Base-by-base conservation (phyloP, 2,888 invertebrate species). In the Ethmia dodecea region DNA sequence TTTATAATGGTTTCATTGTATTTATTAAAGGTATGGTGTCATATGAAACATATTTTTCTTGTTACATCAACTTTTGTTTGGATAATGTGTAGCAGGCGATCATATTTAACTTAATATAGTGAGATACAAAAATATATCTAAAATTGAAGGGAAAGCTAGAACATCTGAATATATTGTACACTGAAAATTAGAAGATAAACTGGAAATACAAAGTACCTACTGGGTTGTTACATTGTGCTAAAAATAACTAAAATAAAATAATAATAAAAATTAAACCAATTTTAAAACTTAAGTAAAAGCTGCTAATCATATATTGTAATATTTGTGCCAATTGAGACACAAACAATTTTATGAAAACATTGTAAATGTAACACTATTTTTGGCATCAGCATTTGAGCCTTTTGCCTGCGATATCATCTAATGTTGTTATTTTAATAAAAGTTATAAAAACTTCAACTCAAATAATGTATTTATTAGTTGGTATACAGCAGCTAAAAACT, bases 11-110 rank as follows among this genome's bases (percentile, higher is more conserved):
- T 78, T 84, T 81, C 71, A 80, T 77, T 75, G 76, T 79, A 74
- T 80, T 37, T 73, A 77, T 73, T 65, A 70, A 80, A 83, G 75
- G 76, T 80, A 76, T 76, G 78, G 78, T 83, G 80, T 81, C 74
- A 76, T 76, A 80, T 78, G 65, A 72, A 76, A 70, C 69, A 76
- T 77, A 75, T 75, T 73, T n/a, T n/a, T 64, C 74, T 72, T 61
- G 73, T 71, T 72, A 68, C 62, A 71, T 63, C 68, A 77, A 73
- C 71, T 73, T 73, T 73, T 56, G 60, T 71, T 68, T 68, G 63
- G 63, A 73, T 75, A 76, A 83, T 84, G 86, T 86, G 86, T 84
- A 84, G 84, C 73, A 81, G 83, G 84, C 75, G 65, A 74, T 76
- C 76, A 78, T 69, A 64, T 73, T 65, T 61, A 67, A 71, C 63